These are phyloP conservation scores for Sebastes oblongus DNA, from an alignment of 2,797 vertebrate genomes.

Conservation along the genomic window DNA sequence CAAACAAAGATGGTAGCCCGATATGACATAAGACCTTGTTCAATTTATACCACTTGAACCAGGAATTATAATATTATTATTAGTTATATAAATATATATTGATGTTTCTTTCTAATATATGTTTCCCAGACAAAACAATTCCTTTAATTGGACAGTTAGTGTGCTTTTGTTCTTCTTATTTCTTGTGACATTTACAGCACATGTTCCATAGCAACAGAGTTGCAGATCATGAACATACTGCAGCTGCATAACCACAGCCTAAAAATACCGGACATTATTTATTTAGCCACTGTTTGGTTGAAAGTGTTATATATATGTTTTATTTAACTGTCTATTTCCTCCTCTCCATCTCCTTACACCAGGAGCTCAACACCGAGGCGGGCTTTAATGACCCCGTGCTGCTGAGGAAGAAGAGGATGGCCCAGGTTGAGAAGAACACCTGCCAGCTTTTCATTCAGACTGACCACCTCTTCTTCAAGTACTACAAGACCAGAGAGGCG, in stretches of 20 bases:
- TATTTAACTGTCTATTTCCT: conserved; percentile 41
- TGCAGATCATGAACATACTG: conserved; percentile 13
- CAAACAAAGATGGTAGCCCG: neutral
- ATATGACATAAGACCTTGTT: neutral
- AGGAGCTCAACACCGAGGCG: conserved; percentile 61
- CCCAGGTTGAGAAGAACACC: conserved; percentile 93
- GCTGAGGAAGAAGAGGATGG: conserved; percentile 91
- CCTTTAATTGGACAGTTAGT: neutral
- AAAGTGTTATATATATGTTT: conserved; percentile 52
- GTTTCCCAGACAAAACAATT: neutral
- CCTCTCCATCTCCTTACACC: conserved; percentile 9
- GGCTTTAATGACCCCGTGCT: conserved; percentile 76
- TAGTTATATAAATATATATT: neutral
- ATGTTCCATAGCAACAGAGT: conserved; percentile 4
- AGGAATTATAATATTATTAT: neutral
- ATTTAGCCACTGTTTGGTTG: conserved; percentile 48
- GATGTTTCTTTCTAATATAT: neutral
- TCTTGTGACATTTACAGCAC: neutral
- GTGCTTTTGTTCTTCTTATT: neutral
- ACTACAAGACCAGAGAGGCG: conserved; percentile 95
- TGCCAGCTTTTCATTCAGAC: conserved; percentile 99
- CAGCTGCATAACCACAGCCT: conserved; percentile 14
- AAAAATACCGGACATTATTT: conserved; percentile 60
- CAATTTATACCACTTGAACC: neutral
- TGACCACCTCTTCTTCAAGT: conserved; percentile 95